These are phyloP conservation scores for Scaptomyza pallida DNA, from an alignment of 1,140 invertebrate genomes.

Conservation along the genomic window DNA sequence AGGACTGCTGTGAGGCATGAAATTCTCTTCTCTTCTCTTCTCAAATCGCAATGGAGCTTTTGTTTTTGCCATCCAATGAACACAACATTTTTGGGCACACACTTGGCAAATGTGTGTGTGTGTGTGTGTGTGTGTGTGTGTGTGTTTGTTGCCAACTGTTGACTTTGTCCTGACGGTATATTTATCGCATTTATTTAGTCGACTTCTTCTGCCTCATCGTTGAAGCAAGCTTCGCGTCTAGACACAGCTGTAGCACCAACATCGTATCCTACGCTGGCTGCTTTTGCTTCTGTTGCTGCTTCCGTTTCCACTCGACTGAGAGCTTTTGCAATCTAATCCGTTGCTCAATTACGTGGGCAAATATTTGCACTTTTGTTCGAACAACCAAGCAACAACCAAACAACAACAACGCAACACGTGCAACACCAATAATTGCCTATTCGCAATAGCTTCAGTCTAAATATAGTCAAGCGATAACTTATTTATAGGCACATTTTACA, in stretches of 20 bases:
- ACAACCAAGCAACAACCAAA: too few species aligned
- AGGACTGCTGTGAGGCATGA: background rate
- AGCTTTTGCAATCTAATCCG: slow-evolving; percentile 41
- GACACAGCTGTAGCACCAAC: slow-evolving; percentile 8
- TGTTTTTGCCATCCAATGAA: slow-evolving; percentile 21
- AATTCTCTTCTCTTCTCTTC: background rate
- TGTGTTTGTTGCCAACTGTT: slow-evolving; percentile 31
- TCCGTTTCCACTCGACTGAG: background rate
- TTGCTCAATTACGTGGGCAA: slow-evolving; percentile 50
- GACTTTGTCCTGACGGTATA: slow-evolving; percentile 38
- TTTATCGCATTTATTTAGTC: slow-evolving; percentile 46
- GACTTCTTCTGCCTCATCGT: slow-evolving; percentile 21
- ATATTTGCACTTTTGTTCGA: slow-evolving; percentile 47
- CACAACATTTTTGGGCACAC: slow-evolving; percentile 25
- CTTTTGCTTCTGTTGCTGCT: background rate
- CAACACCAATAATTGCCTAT: slow-evolving; percentile 5
- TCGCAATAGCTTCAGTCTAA: slow-evolving; percentile 1
- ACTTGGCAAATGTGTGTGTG: too few species aligned
- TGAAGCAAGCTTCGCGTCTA: slow-evolving; percentile 7
- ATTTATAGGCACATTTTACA: slow-evolving; percentile 46
- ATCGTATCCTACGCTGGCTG: background rate
- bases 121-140: background rate
- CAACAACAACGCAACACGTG: slow-evolving; percentile 49
- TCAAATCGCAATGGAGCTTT: slow-evolving; percentile 8
- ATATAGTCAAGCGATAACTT: slow-evolving; percentile 33